phyloP scores from a whole-genome alignment of 2,113 vertebrate genomes.

The Cygnus atratus region DNA sequence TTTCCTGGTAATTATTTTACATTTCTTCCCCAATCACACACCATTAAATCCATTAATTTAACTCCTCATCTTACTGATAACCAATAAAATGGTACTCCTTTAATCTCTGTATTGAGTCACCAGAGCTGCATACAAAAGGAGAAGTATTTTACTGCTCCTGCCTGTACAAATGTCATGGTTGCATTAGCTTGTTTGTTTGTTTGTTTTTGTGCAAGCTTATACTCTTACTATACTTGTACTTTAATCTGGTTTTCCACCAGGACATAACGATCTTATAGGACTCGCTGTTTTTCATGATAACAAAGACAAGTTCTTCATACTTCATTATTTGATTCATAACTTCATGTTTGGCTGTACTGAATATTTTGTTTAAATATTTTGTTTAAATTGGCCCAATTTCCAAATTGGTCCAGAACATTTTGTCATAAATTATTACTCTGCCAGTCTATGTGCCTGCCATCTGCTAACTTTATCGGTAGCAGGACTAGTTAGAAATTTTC shows the following conservation, averaged over 20 bases:
- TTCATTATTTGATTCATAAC: not conserved
- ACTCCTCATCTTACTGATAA: not conserved
- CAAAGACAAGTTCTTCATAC: not conserved
- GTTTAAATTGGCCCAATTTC: not conserved
- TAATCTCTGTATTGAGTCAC: not conserved
- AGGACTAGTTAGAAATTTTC: not conserved
- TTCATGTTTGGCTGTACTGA: not conserved
- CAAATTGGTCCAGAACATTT: not conserved
- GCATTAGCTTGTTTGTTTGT: not conserved
- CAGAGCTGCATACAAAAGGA: not conserved
- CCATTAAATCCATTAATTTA: not conserved
- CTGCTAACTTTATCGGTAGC: not conserved
- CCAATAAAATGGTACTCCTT: not conserved
- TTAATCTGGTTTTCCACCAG: not conserved
- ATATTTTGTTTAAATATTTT: not conserved
- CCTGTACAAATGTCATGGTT: not conserved
- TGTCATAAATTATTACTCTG: not conserved
- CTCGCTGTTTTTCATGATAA: not conserved
- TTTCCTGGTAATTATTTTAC: not conserved
- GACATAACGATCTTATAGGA: not conserved
- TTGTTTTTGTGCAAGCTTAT: not conserved
- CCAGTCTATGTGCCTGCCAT: not conserved
- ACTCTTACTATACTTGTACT: too few relatives aligned
- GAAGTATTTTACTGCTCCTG: not conserved
- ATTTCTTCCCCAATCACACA: not conserved